These are phyloP conservation scores for Eospalax fontanierii DNA, from an alignment of 2,797 vertebrate species.

Conservation along the genomic window DNA sequence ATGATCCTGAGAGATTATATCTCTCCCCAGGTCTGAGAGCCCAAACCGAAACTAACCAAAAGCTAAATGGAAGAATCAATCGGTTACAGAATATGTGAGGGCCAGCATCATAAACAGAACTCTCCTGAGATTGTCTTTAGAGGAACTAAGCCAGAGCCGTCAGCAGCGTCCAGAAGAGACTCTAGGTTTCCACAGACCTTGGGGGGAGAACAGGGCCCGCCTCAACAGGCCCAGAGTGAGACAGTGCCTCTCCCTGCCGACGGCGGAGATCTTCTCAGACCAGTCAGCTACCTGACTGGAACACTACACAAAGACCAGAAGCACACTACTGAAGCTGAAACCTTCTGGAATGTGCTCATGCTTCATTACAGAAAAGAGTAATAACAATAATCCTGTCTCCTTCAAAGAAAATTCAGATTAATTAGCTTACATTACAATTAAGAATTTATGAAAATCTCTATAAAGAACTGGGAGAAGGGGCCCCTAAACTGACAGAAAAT, in stretches of 20 bases:
- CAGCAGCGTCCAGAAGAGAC: neutral
- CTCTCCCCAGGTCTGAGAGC: neutral
- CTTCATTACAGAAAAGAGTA: neutral
- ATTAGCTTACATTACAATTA: neutral
- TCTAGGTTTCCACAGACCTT: neutral
- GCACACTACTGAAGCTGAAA: neutral
- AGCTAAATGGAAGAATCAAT: neutral
- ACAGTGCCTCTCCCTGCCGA: no score
- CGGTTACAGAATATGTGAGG: neutral
- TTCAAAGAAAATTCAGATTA: neutral
- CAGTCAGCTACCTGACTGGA: rapidly evolving
- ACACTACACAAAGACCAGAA: neutral
- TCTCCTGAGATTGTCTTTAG: no score
- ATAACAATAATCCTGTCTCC: neutral
- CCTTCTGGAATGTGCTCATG: neutral
- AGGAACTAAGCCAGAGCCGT: no score
- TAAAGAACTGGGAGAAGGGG: neutral
- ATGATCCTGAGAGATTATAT: neutral
- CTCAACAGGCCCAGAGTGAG: no score
- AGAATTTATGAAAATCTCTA: neutral
- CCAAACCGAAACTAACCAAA: neutral
- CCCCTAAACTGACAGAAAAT: neutral
- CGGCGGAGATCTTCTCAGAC: neutral
- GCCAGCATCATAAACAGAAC: neutral
- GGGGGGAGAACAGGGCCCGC: no score